A percentile compares a stretch with the other conserved stretches of the same genome.
Conservation (phyloP, 2,888 invertebrate genomes). For the Argynnis bischoffii region DNA sequence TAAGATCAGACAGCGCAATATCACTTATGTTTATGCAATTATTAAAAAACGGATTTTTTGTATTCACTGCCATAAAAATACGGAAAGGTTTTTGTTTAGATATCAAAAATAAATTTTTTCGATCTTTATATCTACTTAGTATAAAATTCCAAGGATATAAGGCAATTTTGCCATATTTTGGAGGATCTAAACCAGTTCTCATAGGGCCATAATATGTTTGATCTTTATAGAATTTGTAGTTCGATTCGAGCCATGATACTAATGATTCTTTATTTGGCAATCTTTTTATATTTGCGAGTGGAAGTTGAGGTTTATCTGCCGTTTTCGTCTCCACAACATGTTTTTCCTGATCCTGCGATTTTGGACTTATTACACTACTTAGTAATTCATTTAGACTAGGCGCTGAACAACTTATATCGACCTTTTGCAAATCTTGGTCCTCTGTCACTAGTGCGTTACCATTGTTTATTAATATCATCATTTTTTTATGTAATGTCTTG, state of each 20-base stretch:
- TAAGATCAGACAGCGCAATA: slow-evolving; percentile 60
- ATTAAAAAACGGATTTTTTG: slow-evolving; percentile 52
- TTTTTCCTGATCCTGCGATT: background rate
- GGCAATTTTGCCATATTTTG: slow-evolving; percentile 57
- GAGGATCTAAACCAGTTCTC: slow-evolving; percentile 56
- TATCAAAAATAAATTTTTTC: slow-evolving; percentile 66
- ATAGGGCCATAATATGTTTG: slow-evolving; percentile 49
- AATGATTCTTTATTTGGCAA: slow-evolving; percentile 51
- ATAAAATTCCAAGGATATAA: slow-evolving; percentile 69
- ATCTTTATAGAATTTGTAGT: slow-evolving; percentile 64
- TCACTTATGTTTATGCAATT: slow-evolving; percentile 65
- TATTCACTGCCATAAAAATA: slow-evolving; percentile 66
- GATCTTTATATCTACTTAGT: slow-evolving; percentile 61
- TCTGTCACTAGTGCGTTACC: slow-evolving; percentile 16
- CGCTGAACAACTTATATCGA: slow-evolving; percentile 8
- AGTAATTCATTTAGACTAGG: slow-evolving; percentile 29
- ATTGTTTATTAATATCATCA: slow-evolving; percentile 41
- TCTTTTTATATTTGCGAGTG: slow-evolving; percentile 27
- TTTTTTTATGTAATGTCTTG: slow-evolving; percentile 52
- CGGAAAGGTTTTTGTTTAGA: slow-evolving; percentile 58
- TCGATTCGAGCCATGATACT: slow-evolving; percentile 63
- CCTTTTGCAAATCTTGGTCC: slow-evolving; percentile 24
- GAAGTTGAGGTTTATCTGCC: background rate
- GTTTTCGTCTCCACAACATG: background rate
- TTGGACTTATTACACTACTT: slow-evolving; percentile 24